Conservation (phyloP, 2,888 invertebrate species). For the Crocallis elinguaria region DNA sequence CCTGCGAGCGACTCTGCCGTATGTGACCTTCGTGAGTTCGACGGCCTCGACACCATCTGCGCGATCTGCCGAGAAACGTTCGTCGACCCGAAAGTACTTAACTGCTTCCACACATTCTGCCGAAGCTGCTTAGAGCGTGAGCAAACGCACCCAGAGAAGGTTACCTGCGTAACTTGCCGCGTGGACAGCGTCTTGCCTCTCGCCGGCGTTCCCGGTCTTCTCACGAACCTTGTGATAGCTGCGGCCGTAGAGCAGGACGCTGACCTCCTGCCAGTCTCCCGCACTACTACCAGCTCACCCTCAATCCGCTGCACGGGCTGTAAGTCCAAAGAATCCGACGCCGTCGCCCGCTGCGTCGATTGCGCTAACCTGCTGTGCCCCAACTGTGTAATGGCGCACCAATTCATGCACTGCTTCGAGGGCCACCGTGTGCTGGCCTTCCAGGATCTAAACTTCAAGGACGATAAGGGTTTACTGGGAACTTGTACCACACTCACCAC, state of each 20-base stretch:
- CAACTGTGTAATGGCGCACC: constrained; percentile 99
- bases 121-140: constrained; percentile 91
- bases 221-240: constrained; percentile 86
- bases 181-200: constrained; percentile 80
- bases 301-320: constrained; percentile 96
- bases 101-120: constrained; percentile 94
- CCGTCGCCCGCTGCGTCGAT: constrained; percentile 97
- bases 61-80: constrained; percentile 91
- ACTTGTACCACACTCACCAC: constrained; percentile 73
- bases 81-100: constrained; percentile 89
- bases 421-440: constrained; percentile 95
- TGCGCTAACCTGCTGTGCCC: constrained; percentile 98
- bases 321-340: constrained; percentile 97
- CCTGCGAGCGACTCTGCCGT: constrained; percentile 94
- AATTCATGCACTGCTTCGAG: constrained; percentile 99
- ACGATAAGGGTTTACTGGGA: constrained; percentile 83
- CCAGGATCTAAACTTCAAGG: constrained; percentile 82
- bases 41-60: constrained; percentile 86
- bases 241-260: constrained; percentile 84
- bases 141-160: constrained; percentile 88
- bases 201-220: constrained; percentile 87
- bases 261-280: constrained; percentile 76
- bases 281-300: constrained; percentile 75
- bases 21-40: constrained; percentile 88
- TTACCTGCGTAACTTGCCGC: constrained; percentile 89